Evolutionary conservation across 2,888 invertebrate species (phyloP), one percentile per base, ranked within the genome.

Genomic region (Notodonta dromedarius): DNA sequence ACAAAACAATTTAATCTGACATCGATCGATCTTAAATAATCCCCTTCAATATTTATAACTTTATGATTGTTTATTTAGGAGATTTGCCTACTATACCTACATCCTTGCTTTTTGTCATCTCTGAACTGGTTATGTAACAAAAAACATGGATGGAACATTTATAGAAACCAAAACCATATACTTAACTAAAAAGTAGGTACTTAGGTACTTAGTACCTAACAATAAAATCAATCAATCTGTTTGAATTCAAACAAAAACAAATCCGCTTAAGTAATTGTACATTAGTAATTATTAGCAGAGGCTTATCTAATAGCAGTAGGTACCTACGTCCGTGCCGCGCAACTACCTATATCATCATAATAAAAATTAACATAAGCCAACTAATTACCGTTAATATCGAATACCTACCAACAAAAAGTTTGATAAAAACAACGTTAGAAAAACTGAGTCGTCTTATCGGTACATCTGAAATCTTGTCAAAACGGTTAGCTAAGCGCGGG

Each of bases 401-500:
- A 7, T 35, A 35, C 35, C 32, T 35, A 35, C 35, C 32, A 14
- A 59, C 54, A 59, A 51, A 58, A 60, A 39, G 11, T 54, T 54
- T 61, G 65, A 57, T 56, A 68, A 74, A 76, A 78, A 82, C n/a
- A 77, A 69, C 57, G 65, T 69, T 60, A 74, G 62, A 75, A 74
- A 74, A 76, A 76, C 73, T 56, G 66, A 69, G 64, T 64, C 68
- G 64, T 65, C 77, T 84, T 87, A 87, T 89, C 88, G 78, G 66
- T 78, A 80, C 83, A 90, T 92, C 90, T 84, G 71, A 86, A 90
- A 89, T 88, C 85, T 86, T 91, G 92, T 92, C 93, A 90, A 90
- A 92, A 91, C 91, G 91, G 91, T 93, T 92, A 93, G 91, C 87
- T 92, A 90, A 93, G 89, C 89, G 83, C 86, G 82, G 85, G 89